These are phyloP conservation scores for Camelus bactrianus DNA, from an alignment of 2,113 vertebrate species.

Conservation along the genomic window DNA sequence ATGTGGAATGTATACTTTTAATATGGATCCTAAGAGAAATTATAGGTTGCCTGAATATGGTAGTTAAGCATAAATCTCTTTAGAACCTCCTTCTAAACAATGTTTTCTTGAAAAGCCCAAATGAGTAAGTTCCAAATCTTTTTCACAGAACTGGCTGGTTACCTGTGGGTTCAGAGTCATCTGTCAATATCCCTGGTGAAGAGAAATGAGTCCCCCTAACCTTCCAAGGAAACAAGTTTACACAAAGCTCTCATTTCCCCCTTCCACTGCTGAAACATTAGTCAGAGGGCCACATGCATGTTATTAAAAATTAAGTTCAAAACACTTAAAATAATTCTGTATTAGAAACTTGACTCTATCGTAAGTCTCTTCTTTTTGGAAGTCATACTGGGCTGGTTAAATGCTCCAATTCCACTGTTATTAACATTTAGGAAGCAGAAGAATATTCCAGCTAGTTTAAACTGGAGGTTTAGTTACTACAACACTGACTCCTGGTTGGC, in stretches of 20 bases:
- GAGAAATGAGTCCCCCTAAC: constrained; percentile 73
- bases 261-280: constrained; percentile 89
- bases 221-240: constrained; percentile 83
- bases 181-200: constrained; percentile 72
- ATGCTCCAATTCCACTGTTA: constrained; percentile 92
- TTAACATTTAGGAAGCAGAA: constrained; percentile 90
- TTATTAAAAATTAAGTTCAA: constrained; percentile 91
- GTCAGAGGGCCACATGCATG: constrained; percentile 96
- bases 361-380: constrained; percentile 94
- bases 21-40: constrained; percentile 83
- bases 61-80: constrained; percentile 83
- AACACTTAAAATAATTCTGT: constrained; percentile 90
- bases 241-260: constrained; percentile 77
- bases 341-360: constrained; percentile 97
- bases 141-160: constrained; percentile 81
- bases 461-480: constrained; percentile 94
- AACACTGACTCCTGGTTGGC: constrained; percentile 95
- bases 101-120: constrained; percentile 80
- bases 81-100: constrained; percentile 82
- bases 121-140: constrained; percentile 78
- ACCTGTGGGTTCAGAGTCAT: constrained; percentile 79
- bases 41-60: constrained; percentile 85
- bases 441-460: constrained; percentile 87
- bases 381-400: constrained; percentile 91
- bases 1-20: constrained; percentile 89